Base-by-base conservation (phyloP, 2,888 invertebrate genomes). In the Diarsia dahlii region DNA sequence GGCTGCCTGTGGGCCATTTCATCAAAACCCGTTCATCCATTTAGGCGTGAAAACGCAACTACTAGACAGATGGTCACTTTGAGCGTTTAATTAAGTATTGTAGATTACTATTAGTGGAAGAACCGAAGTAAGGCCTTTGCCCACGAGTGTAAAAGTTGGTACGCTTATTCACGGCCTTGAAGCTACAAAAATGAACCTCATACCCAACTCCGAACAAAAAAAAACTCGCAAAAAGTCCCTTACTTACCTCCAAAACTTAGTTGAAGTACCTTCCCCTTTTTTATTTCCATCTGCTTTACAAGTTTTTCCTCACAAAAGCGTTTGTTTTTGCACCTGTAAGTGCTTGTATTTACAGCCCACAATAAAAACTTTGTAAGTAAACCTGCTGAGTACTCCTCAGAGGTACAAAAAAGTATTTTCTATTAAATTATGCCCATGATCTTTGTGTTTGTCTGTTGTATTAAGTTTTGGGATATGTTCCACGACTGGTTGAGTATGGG, bases 301-400 rank as follows among this genome's bases (percentile, higher is more conserved):
- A 60, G 48, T 65, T 54, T 65, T 72, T n/a, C 45, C 34, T 60
- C 4, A 1, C 20, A 58, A 54, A 77, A 67, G 0, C 54, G 34
- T 58, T 68, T 82, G 63, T 71, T 82, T 76, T 63, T 66, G n/a
- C 15, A 68, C 78, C 50, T 68, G 45, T 23, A 54, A 28, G 23
- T 39, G 60, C 48, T 82, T 71, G 58, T 68, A 46, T 65, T 82
- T 68, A 71, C 63, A 80, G 54, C 48, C 48, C 18, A n/a, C 18
- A 82, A 65, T 72, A 69, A 62, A 81, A 82, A 72, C 54, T 82
- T 81, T 20, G 18, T 0, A 54, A 50, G n/a, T 46, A 56, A 60
- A 69, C 50, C 58, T 60, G 45, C n/a, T 54, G 71, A 39, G 34
- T 45, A 34, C 39, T 78, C 56, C 12, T 3, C 1, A 8, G 23